phyloP scores from a whole-genome alignment of 2,797 vertebrate species.

The Mallotus villosus region DNA sequence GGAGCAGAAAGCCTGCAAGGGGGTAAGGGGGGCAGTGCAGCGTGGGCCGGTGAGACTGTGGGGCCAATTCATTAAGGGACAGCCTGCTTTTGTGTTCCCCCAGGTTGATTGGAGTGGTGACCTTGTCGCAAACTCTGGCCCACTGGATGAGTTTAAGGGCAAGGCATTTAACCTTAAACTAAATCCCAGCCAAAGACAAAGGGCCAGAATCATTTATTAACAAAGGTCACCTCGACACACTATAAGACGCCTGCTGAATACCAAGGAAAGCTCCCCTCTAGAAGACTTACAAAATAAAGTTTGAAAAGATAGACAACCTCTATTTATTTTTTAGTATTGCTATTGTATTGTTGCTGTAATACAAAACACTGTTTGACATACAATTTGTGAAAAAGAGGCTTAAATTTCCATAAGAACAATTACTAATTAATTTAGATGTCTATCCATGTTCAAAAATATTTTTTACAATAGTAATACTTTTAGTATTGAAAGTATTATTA shows the following conservation, averaged over 20 bases:
- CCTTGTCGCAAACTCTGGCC: conserved; percentile 75
- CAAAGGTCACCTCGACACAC: conserved; percentile 30
- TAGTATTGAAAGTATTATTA: no score
- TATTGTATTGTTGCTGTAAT: background rate
- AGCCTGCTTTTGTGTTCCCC: conserved; percentile 68
- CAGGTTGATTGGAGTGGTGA: conserved; percentile 69
- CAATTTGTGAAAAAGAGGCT: background rate
- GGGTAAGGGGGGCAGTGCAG: conserved; percentile 39
- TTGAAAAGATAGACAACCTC: conserved; percentile 18
- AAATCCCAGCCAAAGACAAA: conserved; percentile 65
- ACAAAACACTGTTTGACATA: background rate
- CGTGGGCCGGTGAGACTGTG: conserved; percentile 43
- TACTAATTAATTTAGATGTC: background rate
- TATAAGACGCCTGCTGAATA: conserved; percentile 15
- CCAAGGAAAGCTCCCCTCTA: background rate
- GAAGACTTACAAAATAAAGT: background rate
- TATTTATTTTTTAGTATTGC: background rate
- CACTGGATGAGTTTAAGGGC: conserved; percentile 76
- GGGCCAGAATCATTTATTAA: conserved; percentile 44
- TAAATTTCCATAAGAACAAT: background rate
- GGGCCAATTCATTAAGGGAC: conserved; percentile 70
- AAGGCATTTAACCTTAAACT: conserved; percentile 81
- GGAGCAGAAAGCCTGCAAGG: conserved; percentile 61
- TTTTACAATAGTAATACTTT: background rate
- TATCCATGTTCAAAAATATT: background rate